Evolutionary conservation across 2,888 invertebrate species (phyloP), one percentile per base, ranked within the genome.

Genomic region (Lasius platythorax): DNA sequence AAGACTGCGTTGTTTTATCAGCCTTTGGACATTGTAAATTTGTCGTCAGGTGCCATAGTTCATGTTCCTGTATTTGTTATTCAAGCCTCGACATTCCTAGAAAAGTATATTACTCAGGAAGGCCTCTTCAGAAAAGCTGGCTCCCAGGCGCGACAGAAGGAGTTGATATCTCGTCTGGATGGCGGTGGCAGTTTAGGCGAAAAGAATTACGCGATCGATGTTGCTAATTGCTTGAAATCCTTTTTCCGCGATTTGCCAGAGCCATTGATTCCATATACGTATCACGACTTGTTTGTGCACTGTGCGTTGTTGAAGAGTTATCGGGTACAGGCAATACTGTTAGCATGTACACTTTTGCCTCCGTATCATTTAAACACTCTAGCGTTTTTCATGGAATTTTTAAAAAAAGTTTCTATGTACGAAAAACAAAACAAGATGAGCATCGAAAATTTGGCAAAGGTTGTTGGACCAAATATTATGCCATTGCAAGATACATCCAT

Each of bases 51-150:
- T 37, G 96, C 96, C 92, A 96, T 97, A 86, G 95, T 98, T 56
- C 96, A 97, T 93, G 96, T 98, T 53, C 98, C 98, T 8, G 96
- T 96, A 88, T 96, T 98, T 92, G 96, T 98, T 1, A 96, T 97
- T 90, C 97, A 97, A 93, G 96, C 97, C 92, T 97, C 97, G 91
- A 96, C 96, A 76, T 97, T 96, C 91, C 96, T 98, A 74, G 95
- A 97, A 87, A 95, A 96, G 66, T 96, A 97, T 95, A 96, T 97
- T 43, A 96, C 96, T 81, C 96, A 97, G 30, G 98, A 98, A 94
- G 99, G 99, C 0, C 95, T 99, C 70, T 99, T 99, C 94, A 96
- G 99, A 9, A 98, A 98, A 95, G 98, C 98, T 70, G 99, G 98
- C 18, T 98, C 98, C 1, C 96, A 97, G 91, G 96, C 96, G 56